Evolutionary conservation across 37 sponge, comb jelly and placozoan genomes (phyloP).

Genomic region (Beroe forskalii): DNA sequence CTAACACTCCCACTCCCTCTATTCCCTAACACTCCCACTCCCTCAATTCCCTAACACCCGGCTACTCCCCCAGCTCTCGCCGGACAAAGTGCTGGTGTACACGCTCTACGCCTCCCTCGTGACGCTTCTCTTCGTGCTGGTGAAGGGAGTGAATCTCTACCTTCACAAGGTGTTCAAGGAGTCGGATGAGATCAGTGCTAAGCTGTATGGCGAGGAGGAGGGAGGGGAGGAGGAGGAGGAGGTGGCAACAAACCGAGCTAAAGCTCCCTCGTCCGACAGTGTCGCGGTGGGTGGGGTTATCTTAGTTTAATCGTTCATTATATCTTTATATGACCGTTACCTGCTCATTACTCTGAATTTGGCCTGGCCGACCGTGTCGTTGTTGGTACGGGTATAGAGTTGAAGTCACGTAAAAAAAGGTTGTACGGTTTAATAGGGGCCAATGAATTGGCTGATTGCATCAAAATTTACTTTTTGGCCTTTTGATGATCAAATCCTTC

Average conservation of each 20-base stretch:
- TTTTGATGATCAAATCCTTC: too few species aligned
- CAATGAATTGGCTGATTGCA: too few species aligned
- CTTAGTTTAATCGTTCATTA: too few species aligned
- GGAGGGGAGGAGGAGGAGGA: constrained; percentile 20
- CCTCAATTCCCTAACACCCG: not conserved
- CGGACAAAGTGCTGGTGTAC: constrained; percentile 8
- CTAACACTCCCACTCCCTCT: too few species aligned
- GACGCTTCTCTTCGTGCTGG: constrained; percentile 8
- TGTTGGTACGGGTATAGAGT: too few species aligned
- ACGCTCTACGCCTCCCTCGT: constrained; percentile 35
- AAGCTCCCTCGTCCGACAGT: constrained; percentile 58
- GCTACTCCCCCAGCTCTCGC: not conserved
- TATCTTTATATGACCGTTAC: too few species aligned
- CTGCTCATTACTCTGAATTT: too few species aligned
- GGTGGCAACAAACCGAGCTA: constrained; percentile 29
- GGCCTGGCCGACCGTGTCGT: too few species aligned
- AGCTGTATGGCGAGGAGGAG: constrained; percentile 28
- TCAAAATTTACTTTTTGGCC: too few species aligned
- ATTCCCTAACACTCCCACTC: not conserved
- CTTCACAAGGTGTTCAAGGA: constrained; percentile 63
- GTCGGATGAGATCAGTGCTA: constrained; percentile 28
- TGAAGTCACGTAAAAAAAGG: too few species aligned
- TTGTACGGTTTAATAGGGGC: too few species aligned
- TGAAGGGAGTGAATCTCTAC: constrained; percentile 42
- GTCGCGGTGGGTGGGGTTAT: constrained; percentile 19